Percentiles rank a stretch among this genome's conserved stretches.
Conservation (phyloP, 2,113 vertebrate genomes). For the Sphaerodactylus townsendi region DNA sequence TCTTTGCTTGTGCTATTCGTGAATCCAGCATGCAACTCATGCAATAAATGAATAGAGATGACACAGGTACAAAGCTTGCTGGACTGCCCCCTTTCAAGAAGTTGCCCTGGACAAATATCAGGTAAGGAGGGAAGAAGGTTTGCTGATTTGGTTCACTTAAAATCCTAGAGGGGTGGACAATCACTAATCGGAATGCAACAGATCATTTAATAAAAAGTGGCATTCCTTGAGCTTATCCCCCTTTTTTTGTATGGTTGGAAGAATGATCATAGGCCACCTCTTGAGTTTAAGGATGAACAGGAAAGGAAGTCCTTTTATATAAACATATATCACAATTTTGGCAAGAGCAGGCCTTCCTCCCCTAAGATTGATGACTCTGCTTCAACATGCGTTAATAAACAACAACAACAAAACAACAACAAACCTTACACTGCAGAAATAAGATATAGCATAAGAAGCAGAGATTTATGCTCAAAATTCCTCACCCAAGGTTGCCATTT, state of each 20-base stretch:
- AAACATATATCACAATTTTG: neutral
- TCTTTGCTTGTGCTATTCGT: neutral
- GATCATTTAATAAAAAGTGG: neutral
- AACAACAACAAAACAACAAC: no score
- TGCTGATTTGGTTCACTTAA: neutral
- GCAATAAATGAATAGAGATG: neutral
- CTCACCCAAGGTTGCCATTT: constrained; percentile 12
- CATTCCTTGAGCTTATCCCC: neutral
- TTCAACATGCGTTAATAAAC: constrained; percentile 44
- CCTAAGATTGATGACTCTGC: constrained; percentile 41
- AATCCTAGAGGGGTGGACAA: neutral
- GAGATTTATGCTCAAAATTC: constrained; percentile 45
- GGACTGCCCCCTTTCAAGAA: neutral
- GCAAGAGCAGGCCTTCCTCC: constrained; percentile 13
- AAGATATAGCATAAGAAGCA: constrained; percentile 8
- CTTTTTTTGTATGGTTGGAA: neutral
- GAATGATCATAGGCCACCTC: neutral
- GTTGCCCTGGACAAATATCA: neutral
- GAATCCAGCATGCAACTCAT: neutral
- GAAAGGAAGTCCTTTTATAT: neutral
- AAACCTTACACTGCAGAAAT: constrained; percentile 46
- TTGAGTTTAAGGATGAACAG: neutral
- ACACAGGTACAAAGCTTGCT: neutral
- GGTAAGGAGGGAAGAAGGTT: no score
- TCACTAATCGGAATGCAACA: no score